Percentiles rank a stretch among this genome's conserved stretches.
phyloP scores from a whole-genome alignment of 2,113 vertebrate species.

The Panthera uncia region DNA sequence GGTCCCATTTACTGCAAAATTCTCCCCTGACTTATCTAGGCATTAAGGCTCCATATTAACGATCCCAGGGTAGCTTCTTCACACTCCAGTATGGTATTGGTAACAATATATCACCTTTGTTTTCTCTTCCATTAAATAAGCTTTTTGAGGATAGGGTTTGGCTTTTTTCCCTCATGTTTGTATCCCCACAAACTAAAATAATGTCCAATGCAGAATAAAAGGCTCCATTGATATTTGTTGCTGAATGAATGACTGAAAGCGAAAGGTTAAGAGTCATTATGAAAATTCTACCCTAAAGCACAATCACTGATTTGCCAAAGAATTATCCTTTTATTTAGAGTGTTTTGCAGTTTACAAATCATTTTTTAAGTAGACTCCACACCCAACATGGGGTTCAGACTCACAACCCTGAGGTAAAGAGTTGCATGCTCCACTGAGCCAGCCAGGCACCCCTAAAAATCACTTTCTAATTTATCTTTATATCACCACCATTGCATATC shows the following conservation, averaged over 20 bases:
- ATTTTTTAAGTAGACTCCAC: neutral
- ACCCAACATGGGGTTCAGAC: neutral
- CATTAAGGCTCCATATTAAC: neutral
- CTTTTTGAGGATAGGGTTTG: neutral
- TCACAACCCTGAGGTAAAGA: neutral
- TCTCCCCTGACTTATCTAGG: neutral
- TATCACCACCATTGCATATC: neutral
- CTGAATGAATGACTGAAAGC: neutral
- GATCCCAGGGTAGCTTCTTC: neutral
- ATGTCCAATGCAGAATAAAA: neutral
- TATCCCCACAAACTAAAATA: constrained; percentile 25
- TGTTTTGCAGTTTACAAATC: neutral
- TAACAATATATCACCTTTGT: neutral
- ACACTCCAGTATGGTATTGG: neutral
- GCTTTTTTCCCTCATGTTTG: neutral
- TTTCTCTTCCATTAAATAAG: constrained; percentile 8
- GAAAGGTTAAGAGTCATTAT: neutral
- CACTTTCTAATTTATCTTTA: neutral
- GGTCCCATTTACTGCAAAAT: neutral
- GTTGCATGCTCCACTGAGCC: neutral
- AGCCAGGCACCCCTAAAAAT: neutral
- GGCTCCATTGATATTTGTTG: neutral
- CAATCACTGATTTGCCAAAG: neutral
- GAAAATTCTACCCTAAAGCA: constrained; percentile 14
- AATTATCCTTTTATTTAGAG: neutral